Evolutionary conservation across 2,797 vertebrate genomes (phyloP), one percentile per base, ranked within the genome.

Genomic region (Lithobates sylvaticus): DNA sequence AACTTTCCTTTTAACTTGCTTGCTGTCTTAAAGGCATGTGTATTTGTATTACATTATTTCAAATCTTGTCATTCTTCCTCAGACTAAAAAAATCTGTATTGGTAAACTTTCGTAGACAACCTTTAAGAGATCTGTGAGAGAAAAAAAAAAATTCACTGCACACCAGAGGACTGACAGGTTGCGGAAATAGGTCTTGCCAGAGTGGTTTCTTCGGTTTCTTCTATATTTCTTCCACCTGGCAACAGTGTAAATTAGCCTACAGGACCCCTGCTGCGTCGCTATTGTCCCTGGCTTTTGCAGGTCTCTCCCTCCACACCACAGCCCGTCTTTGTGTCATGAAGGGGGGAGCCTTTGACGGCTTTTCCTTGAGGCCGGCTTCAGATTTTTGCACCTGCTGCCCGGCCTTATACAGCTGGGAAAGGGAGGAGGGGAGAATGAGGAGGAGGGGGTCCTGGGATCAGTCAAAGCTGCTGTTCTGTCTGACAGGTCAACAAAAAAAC

Each of bases 341-440:
- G 86, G 34, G 86, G 81, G 86, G 50, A 13, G 78, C 86, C 83
- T 84, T 87, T 84, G 86, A 87, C 64, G 81, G 81, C 86, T 87
- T 87, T 87, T 87, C 86, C 86, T 84, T 84, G 81, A 90, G 81
- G 89, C 83, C 83, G 86, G 88, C 65, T 88, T 87, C 86, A 84
- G 80, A 83, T 83, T 84, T 29, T 74, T 87, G 86, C 86, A 87
- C 86, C 86, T 84, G 86, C 86, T 87, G 78, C 88, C 89, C 87
- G 86, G 88, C 84, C 89, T 86, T 74, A 32, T 7, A 88, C 86
- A 78, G 81, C 81, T 47, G 64, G 86, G 84, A 76, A 64, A 76
- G 84, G 70, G 81, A 86, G 80, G 85, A 86, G 76, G 70, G 76
- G 75, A 79, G 47, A 83, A 74, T 71, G 75, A 83, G 69, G 86